Conservation (phyloP, 1,140 invertebrate species). For the Atta cephalotes region DNA sequence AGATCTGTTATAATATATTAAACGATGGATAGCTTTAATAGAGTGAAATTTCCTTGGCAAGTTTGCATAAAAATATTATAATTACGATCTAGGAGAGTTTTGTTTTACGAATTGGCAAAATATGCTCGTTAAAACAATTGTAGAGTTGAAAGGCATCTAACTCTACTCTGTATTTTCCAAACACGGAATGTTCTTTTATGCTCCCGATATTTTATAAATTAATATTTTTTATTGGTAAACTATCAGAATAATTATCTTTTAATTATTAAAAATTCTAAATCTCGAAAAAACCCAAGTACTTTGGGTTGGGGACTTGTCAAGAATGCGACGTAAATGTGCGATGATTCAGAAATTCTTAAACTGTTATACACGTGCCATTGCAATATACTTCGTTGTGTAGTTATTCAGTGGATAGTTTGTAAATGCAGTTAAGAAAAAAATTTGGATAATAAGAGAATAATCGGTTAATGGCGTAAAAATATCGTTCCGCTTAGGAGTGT, state of each 20-base stretch:
- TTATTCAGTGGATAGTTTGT: constrained; percentile 28
- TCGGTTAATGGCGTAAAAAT: not conserved
- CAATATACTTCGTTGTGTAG: constrained; percentile 31
- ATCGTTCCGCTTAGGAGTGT: not conserved
- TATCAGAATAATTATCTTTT: not conserved
- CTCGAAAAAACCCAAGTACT: not conserved
- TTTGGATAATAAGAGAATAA: not conserved
- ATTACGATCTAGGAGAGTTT: not conserved
- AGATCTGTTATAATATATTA: not conserved
- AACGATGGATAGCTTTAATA: constrained; percentile 15
- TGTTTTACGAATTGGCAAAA: not conserved
- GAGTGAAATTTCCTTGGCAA: not conserved
- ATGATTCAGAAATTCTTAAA: constrained; percentile 19
- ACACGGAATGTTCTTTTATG: not conserved
- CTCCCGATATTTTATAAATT: not conserved
- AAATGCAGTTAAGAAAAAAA: not conserved
- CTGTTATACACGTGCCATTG: not conserved
- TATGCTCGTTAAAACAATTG: not conserved
- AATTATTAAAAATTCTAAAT: constrained; percentile 3
- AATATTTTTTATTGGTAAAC: not conserved
- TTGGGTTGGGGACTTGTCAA: not conserved
- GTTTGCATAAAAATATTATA: not conserved
- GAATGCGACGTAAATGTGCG: not conserved
- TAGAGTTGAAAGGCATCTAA: not conserved
- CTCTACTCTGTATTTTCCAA: not conserved